Evolutionary conservation across 2,113 vertebrate genomes (phyloP), one percentile per base, ranked within the genome.

Genomic region (Elaphurus davidianus): DNA sequence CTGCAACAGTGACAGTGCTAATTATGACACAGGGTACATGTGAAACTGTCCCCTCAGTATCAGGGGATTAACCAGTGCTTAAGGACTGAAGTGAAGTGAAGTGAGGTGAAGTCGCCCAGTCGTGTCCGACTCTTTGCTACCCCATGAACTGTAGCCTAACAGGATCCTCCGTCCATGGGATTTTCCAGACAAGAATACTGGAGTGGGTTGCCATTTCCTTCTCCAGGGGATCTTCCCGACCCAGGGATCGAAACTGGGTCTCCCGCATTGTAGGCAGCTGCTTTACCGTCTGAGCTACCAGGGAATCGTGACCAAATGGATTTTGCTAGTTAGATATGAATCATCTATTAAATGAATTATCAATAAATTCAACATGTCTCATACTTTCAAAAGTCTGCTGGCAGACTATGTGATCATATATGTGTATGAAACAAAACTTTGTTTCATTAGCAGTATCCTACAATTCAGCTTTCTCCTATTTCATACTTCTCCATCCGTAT

Each of bases 281-380:
- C 47, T 50, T 50, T 50, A 50, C 47, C 12, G 0, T 50, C 47
- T 50, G 47, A 50, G 47, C 47, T 13, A 50, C 47, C 47, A 50
- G 12, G 13, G 47, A 50, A 50, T 50, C 1, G 12, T 50, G 36
- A 94, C 87, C 40, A 95, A 96, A 91, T 91, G 85, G 28, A 85
- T 96, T 97, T 96, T 92, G 33, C 45, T 96, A 96, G 95, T 88
- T 95, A 92, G 82, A 90, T 57, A 89, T 89, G 60, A 85, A 87
- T 95, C 47, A 16, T 87, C 87, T 92, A 91, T 9, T 94, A 96
- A 94, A 52, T 76, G 88, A 97, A 93, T 27, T 76, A 43, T 76
- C 11, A 76, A 76, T 76, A 94, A 86, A 52, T 96, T 96, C 11
- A 90, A 78, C 11, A 30, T 30, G 11, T 89, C 74, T 90, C 40